Evolutionary conservation across 2,888 invertebrate species (phyloP), one percentile per base, ranked within the genome.

Genomic region (Congeria kusceri): DNA sequence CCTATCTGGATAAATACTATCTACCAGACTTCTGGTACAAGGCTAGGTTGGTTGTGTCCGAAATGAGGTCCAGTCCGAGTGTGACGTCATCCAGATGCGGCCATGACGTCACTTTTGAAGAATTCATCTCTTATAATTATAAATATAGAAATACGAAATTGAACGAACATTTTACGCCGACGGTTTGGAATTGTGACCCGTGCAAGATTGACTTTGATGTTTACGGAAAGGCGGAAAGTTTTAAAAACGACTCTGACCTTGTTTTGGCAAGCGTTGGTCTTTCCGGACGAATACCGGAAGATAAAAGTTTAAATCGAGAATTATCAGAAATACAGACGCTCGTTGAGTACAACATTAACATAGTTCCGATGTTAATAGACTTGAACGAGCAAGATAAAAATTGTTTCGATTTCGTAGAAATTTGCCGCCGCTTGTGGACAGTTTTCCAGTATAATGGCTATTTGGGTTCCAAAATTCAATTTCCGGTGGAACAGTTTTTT

Each of bases 1-100:
- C 84, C 4, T 88, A 88, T 53, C 57, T 88, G 27, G 88, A 88
- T 80, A 88, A 88, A 73, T 47, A 86, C 3, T 86, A 75, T 65
- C 77, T 88, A 20, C 86, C 88, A 18, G 84, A 86, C 53, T 88
- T 87, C 65, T 88, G 87, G 88, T 64, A 62, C 53, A 63, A 73
- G 61, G 70, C 81, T 11, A 81, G 81, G 4, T 64, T 61, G 4
- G 75, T 86, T 25, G 56, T 82, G 1, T 58, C 65, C n/a, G 56
- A 32, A 3, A 47, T 66, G 23, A 65, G 79, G 1, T 46, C 47
- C 20, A 47, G 70, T 11, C 29, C 75, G 0, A 68, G 68, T 18
- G 58, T n/a, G 2, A 2, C 20, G 7, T 79, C 82, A 13, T 25
- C 28, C n/a, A 56, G 49, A 32, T 88, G 88, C 66, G 86, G 85